phyloP scores from a whole-genome alignment of 2,797 vertebrate genomes.

The Gymnocypris eckloni region DNA sequence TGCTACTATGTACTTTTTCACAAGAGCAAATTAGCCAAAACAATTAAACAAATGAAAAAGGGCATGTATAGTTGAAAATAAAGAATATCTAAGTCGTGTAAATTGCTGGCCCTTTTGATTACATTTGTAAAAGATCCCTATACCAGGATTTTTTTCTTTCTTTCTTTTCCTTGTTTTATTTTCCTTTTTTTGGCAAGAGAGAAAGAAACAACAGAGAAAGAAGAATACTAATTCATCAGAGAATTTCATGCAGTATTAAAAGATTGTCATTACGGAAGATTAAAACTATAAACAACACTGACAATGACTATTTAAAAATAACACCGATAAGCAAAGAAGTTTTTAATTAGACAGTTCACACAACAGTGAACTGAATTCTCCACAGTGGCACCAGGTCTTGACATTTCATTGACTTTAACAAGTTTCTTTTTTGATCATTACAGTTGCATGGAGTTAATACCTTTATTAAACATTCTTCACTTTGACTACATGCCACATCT shows the following conservation, averaged over 20 bases:
- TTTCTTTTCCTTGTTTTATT: not conserved
- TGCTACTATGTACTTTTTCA: not conserved
- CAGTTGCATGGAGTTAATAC: constrained; percentile 13
- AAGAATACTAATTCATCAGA: not conserved
- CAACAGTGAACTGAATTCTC: not conserved
- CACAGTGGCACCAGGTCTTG: not conserved
- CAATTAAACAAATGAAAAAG: not conserved
- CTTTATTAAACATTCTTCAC: constrained; percentile 37
- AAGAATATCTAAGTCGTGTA: not conserved
- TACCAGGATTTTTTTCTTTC: too few species aligned
- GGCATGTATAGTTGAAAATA: not conserved
- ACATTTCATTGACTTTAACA: constrained; percentile 7
- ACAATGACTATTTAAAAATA: not conserved
- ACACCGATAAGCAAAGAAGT: not conserved
- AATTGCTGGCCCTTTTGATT: not conserved
- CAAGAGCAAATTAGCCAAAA: not conserved
- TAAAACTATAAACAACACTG: not conserved
- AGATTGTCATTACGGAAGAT: not conserved
- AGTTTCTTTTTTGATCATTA: constrained; percentile 16
- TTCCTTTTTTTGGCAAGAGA: not conserved
- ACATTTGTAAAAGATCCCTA: not conserved
- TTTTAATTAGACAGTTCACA: constrained; percentile 9
- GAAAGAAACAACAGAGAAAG: not conserved
- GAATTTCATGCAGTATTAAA: not conserved
- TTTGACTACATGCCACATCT: constrained; percentile 18